Evolutionary conservation across 2,113 vertebrate genomes (phyloP).

Genomic region (Baryphthengus martii): DNA sequence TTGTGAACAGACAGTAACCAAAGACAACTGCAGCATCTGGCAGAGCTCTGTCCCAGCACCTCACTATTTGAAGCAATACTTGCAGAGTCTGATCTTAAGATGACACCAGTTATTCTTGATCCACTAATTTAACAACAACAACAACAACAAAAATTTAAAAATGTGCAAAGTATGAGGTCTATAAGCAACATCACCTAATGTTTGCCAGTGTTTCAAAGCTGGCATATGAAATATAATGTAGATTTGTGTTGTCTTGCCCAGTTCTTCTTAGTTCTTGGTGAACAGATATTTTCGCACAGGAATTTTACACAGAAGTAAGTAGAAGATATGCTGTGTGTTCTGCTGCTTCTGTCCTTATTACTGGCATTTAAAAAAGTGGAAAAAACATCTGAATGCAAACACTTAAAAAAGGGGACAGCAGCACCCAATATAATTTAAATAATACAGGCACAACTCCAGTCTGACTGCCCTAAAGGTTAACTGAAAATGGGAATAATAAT

Average conservation of each 20-base stretch:
- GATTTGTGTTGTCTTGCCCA: fast-evolving
- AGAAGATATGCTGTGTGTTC: not conserved
- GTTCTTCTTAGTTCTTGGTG: not conserved
- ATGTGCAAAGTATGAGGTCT: not conserved
- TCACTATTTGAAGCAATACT: not conserved
- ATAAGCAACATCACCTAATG: not conserved
- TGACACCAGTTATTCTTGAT: not conserved
- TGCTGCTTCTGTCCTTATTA: not conserved
- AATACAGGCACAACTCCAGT: not conserved
- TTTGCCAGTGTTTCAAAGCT: not conserved
- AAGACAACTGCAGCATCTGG: not conserved
- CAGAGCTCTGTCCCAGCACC: not conserved
- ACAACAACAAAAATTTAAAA: fast-evolving
- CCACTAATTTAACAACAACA: not conserved
- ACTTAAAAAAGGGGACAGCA: not conserved
- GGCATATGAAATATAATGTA: not conserved
- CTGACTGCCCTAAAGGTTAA: not conserved
- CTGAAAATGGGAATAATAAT: not conserved
- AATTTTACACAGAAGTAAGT: not conserved
- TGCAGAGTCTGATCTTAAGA: not conserved
- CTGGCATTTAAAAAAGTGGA: not conserved
- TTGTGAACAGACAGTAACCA: not conserved
- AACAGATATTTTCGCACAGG: not conserved
- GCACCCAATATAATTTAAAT: not conserved
- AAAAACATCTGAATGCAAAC: not conserved